These are phyloP conservation scores for Charadrius vociferus DNA, from an alignment of 2,113 vertebrate genomes.

Conservation along the genomic window DNA sequence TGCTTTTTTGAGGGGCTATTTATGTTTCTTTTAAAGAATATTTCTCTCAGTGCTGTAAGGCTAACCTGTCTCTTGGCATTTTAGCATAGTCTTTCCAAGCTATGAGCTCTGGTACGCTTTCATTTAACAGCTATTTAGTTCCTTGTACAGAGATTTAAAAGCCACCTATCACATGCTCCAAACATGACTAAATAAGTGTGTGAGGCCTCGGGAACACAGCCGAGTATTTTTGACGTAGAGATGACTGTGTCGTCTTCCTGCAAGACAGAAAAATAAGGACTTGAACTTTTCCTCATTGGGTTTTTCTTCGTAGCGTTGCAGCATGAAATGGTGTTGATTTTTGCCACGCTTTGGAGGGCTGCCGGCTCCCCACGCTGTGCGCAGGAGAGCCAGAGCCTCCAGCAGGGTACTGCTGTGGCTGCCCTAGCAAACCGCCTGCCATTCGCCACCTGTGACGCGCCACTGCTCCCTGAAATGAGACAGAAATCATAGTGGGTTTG, in stretches of 20 bases:
- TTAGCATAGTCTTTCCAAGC: neutral
- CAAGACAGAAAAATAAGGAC: neutral
- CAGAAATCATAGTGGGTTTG: neutral
- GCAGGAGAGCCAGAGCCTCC: neutral
- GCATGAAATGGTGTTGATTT: neutral
- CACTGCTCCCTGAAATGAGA: rapidly evolving
- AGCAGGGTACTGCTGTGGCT: neutral
- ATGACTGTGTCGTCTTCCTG: neutral
- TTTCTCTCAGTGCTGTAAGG: neutral
- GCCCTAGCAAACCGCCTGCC: neutral
- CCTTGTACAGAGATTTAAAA: neutral
- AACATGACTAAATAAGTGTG: neutral
- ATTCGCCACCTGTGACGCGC: neutral
- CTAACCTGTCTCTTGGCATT: neutral
- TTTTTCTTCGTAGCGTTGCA: neutral
- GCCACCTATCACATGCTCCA: neutral
- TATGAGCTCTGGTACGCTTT: neutral
- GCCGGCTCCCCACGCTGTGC: neutral
- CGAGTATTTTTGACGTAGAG: neutral
- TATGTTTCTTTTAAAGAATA: neutral
- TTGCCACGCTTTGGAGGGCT: neutral
- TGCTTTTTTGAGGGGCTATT: neutral
- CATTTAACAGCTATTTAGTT: neutral
- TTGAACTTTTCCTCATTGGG: neutral
- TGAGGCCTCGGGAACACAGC: neutral